Percentiles rank a stretch among this genome's conserved stretches.
Conservation (phyloP, 2,888 invertebrate genomes). For the Allygus modestus region DNA sequence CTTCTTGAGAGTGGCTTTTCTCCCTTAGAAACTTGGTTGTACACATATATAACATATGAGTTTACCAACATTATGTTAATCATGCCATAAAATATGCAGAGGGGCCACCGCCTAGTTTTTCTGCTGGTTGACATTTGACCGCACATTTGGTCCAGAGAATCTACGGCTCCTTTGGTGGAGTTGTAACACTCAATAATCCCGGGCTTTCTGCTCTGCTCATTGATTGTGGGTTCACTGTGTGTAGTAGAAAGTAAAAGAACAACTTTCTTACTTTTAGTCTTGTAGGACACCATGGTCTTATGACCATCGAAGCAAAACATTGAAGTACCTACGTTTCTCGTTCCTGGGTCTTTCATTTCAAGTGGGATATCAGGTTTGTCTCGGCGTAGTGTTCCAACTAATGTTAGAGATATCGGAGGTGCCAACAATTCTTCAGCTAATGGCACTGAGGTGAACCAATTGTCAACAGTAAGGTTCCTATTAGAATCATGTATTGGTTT, state of each 20-base stretch:
- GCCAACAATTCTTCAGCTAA: slow-evolving; percentile 41
- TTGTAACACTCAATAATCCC: slow-evolving; percentile 57
- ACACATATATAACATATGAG: slow-evolving; percentile 40
- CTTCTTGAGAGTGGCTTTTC: no score
- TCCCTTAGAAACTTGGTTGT: no score
- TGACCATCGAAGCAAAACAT: slow-evolving; percentile 43
- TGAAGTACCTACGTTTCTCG: slow-evolving; percentile 38
- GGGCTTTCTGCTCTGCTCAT: slow-evolving; percentile 29
- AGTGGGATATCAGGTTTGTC: slow-evolving; percentile 41
- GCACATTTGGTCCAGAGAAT: slow-evolving; percentile 57
- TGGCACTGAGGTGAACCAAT: slow-evolving; percentile 59
- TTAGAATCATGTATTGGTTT: slow-evolving; percentile 28
- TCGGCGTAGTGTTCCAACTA: slow-evolving; percentile 17
- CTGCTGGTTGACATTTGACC: slow-evolving; percentile 53
- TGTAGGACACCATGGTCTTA: slow-evolving; percentile 45
- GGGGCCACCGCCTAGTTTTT: no score
- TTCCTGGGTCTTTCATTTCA: slow-evolving; percentile 23
- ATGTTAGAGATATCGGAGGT: slow-evolving; percentile 10
- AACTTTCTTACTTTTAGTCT: no score
- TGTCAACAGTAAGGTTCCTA: slow-evolving; percentile 52
- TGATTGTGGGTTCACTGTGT: slow-evolving; percentile 31
- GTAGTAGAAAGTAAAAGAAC: slow-evolving; percentile 33
- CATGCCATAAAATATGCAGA: no score
- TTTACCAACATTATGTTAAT: no score
- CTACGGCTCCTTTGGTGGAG: slow-evolving; percentile 52